Base-by-base conservation (phyloP, 2,113 vertebrate genomes). In the Melanerpes formicivorus region DNA sequence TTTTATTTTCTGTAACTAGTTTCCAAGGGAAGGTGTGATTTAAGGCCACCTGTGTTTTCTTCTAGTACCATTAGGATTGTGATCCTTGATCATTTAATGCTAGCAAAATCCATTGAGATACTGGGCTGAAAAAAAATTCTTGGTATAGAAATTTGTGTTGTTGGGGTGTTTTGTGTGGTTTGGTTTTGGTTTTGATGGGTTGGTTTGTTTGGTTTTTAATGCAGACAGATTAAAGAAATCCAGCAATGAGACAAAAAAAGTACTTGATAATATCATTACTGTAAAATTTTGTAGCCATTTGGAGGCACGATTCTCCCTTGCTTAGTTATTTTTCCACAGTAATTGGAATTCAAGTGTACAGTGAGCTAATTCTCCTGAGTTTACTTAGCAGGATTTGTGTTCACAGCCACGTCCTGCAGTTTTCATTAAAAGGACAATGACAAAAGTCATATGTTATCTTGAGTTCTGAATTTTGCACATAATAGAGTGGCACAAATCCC, bases 361-460 rank as follows among this genome's bases (percentile, higher is more conserved):
- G 81, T 88, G 63, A 97, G 87, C n/a, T 76, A 92, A 90, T 78
- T 96, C 90, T 93, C 91, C 40, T 54, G 90, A 95, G 90, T 91
- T 96, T 93, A 91, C 90, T 95, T 95, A 92, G 84, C 50, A 84
- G 70, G 63, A 84, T 95, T 96, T 96, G 52, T 80, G 94, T 93
- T 92, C 85, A 91, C 40, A 95, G 62, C 30, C 69, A 93, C 70
- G 86, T 87, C 91, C 62, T 58, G 46, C 50, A 95, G 67, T 88
- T 95, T 95, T 96, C 84, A 93, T 90, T 94, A 94, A 94, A 94
- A 90, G 73, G 88, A 90, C 94, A 96, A 95, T 91, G 86, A 87
- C 70, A 94, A 66, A 95, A 96, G 90, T 96, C 73, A 72, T 95
- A 90, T 82, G 91, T 88, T 95, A 94, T 84, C 93, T 91, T 69